phyloP scores from a whole-genome alignment of 2,113 vertebrate species.

The Dissostichus mawsoni region DNA sequence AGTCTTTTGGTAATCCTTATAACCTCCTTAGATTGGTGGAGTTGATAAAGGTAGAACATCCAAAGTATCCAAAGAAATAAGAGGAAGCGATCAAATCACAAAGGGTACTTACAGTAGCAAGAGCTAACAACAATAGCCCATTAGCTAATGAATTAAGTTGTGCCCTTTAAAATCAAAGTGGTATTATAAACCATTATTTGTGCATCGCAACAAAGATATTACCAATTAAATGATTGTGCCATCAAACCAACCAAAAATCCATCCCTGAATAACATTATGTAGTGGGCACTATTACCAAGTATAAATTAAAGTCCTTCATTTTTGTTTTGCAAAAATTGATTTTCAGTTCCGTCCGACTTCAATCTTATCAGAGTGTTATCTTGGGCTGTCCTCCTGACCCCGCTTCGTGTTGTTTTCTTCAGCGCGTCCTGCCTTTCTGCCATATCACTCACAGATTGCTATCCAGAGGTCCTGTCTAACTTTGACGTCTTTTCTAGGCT shows the following conservation, averaged over 20 bases:
- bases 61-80: background rate
- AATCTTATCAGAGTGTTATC: constrained; percentile 12
- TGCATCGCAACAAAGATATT: background rate
- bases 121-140: background rate
- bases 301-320: background rate
- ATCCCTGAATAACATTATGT: background rate
- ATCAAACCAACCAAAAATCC: background rate
- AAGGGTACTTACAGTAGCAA: background rate
- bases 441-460: constrained; percentile 56
- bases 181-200: background rate
- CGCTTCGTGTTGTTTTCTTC: constrained; percentile 21
- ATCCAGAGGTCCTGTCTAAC: constrained; percentile 52
- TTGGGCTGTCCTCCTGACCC: constrained; percentile 9
- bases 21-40: too few relatives aligned
- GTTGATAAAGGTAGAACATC: background rate
- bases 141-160: background rate
- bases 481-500: constrained; percentile 45
- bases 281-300: background rate
- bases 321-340: background rate
- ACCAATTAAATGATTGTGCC: too few relatives aligned
- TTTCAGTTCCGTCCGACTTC: background rate
- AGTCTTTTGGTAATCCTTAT: too few relatives aligned
- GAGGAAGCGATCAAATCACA: background rate
- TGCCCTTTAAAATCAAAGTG: background rate
- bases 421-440: constrained; percentile 39